Evolutionary conservation across 2,888 invertebrate species (phyloP), one percentile per base, ranked within the genome.

Genomic region (Palloptera scutellata): DNA sequence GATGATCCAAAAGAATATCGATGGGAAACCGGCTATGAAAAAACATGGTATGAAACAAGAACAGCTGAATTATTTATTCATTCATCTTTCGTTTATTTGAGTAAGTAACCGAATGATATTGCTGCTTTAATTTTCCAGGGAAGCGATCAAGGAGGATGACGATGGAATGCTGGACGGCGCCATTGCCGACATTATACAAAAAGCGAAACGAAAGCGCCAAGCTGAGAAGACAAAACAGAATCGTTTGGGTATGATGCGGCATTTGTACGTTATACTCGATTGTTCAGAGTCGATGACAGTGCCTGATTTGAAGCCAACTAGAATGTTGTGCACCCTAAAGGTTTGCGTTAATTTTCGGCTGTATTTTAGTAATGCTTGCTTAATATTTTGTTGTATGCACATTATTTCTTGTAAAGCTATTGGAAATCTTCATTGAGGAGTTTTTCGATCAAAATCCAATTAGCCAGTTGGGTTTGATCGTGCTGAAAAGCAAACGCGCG

Each of bases 381-480:
- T n/a, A n/a, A n/a, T n/a, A n/a, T n/a, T n/a, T n/a, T n/a, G n/a
- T n/a, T n/a, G n/a, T n/a, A n/a, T 17, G 2, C 20, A 55, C 42
- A 59, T 64, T 59, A 64, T 64, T 72, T 70, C 73, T 72, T 72
- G 87, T 89, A 73, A 83, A 96, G 95, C 86, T 97, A 13, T 83
- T 99, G 70, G 95, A 97, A 86, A 90, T 91, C 72, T 99, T 98
- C 84, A 91, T 99, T 68, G 95, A 97, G 76, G 97, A 98, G 83
- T 99, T 95, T 83, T 98, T 98, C 85, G 98, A 98, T 85, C 97
- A 98, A 84, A 99, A 99, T 86, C 99, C 99, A 11, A 93, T 99
- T 64, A 97, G 98, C 81, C 99, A 99, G 85, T 86, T 99, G 73
- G 98, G 98, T 30, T 87, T 99, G 48, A 92, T 99, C 72, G 87